Evolutionary conservation across 2,888 invertebrate species (phyloP), one percentile per base, ranked within the genome.

Genomic region (Hyalella azteca): DNA sequence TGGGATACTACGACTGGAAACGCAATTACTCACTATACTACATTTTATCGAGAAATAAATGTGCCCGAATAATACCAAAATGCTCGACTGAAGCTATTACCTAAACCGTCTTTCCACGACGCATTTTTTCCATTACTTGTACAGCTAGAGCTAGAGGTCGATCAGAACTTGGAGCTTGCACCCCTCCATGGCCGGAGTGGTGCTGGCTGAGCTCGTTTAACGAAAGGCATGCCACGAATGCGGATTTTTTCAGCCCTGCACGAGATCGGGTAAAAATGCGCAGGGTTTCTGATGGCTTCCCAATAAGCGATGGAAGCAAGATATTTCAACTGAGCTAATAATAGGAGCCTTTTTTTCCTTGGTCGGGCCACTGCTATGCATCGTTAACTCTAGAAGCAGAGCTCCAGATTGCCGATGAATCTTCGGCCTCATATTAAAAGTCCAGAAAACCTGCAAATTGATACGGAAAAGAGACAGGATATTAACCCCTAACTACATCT

Each of bases 401-500:
- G 66, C 66, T 66, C 66, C 9, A 66, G 66, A 36, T 66, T 39
- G 36, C 66, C 66, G 36, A 66, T 66, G 66, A 66, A 66, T 66
- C 66, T 66, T 66, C 36, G 5, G 66, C 22, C 36, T 66, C 29
- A 66, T 66, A 66, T 66, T 66, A 66, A 66, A 22, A 36, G 66
- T 66, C 66, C 19, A 66, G 36, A 66, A 66, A 66, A 66, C 36
- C 66, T 19, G 66, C 66, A 66, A 66, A 66, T 66, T 66, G 66
- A 66, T 66, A 66, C 66, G 66, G 36, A 66, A 66, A 66, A 36
- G 66, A 66, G 66, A 66, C 66, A 66, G 66, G 66, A 66, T 66
- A 66, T 66, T 5, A 66, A 66, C 66, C 36, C 36, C 19, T 66
- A 66, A 66, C 66, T 66, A 66, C 66, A 36, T 66, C 66, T 66